A percentile compares a stretch with the other conserved stretches of the same genome.
Conservation (phyloP, 2,888 invertebrate species). For the Campaea margaritaria region DNA sequence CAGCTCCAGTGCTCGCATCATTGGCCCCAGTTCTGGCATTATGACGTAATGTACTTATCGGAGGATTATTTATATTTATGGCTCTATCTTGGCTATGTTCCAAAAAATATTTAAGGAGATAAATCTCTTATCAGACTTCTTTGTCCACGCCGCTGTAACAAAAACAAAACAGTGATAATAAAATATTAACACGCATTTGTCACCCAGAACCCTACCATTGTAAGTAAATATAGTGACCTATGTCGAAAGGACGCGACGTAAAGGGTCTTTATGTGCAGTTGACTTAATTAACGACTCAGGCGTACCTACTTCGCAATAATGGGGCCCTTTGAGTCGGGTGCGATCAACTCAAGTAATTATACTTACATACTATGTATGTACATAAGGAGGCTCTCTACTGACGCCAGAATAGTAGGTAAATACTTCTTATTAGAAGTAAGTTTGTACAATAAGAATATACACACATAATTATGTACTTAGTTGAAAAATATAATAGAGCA, state of each 20-base stretch:
- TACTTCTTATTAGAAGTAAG: too few relatives aligned
- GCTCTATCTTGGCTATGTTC: slow-evolving; percentile 43
- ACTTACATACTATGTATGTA: background rate
- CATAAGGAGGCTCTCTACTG: too few relatives aligned
- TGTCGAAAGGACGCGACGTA: slow-evolving; percentile 4
- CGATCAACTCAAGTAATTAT: slow-evolving; percentile 12
- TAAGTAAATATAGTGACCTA: slow-evolving; percentile 9
- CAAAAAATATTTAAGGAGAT: slow-evolving; percentile 28
- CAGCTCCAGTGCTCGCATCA: slow-evolving; percentile 81
- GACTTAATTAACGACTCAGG: slow-evolving; percentile 42
- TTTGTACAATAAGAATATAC: too few relatives aligned
- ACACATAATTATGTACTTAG: too few relatives aligned
- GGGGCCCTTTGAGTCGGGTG: slow-evolving; percentile 36
- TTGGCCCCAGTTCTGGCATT: slow-evolving; percentile 81
- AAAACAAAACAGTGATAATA: slow-evolving; percentile 27
- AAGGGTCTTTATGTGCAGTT: slow-evolving; percentile 26
- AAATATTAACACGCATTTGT: background rate
- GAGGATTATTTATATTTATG: slow-evolving; percentile 41
- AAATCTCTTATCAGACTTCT: slow-evolving; percentile 34
- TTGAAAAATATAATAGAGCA: too few relatives aligned
- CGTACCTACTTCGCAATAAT: slow-evolving; percentile 20
- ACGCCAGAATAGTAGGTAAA: too few relatives aligned
- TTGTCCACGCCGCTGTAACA: slow-evolving; percentile 41
- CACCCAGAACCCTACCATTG: background rate
- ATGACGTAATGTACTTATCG: slow-evolving; percentile 47